phyloP scores from a whole-genome alignment of 2,113 vertebrate species.

The Chaetodon auriga region DNA sequence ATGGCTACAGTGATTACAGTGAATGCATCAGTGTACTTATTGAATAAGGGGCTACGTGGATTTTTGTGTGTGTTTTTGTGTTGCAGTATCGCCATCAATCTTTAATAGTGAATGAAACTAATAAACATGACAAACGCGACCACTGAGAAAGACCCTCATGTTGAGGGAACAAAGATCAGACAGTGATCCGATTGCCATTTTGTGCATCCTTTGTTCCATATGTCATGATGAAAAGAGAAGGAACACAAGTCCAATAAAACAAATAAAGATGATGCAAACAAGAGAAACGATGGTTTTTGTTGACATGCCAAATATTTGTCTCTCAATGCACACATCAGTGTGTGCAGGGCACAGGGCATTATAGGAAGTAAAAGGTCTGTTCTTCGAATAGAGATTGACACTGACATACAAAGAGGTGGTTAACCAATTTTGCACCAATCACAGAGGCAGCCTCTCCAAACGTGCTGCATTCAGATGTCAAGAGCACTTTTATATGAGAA shows the following conservation, averaged over 20 bases:
- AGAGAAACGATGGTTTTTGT: constrained; percentile 43
- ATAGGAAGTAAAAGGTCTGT: constrained; percentile 38
- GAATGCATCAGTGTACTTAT: constrained; percentile 6
- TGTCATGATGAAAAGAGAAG: constrained; percentile 28
- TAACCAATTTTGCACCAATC: constrained; percentile 75
- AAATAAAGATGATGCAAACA: constrained; percentile 64
- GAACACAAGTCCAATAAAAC: constrained; percentile 37
- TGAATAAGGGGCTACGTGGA: background rate
- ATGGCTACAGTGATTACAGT: constrained; percentile 10
- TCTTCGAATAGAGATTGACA: constrained; percentile 63
- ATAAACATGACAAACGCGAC: constrained; percentile 14
- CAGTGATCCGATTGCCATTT: constrained; percentile 38
- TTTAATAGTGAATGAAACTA: constrained; percentile 24
- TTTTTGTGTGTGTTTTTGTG: constrained; percentile 6
- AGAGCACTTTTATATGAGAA: constrained; percentile 74
- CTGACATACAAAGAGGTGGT: constrained; percentile 62
- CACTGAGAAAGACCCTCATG: constrained; percentile 4
- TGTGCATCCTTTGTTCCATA: constrained; percentile 36
- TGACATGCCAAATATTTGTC: constrained; percentile 56
- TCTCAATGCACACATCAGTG: constrained; percentile 18
- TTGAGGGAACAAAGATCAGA: constrained; percentile 46
- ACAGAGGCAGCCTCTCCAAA: constrained; percentile 66
- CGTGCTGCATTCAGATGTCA: constrained; percentile 70
- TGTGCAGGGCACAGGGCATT: background rate
- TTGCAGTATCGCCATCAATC: constrained; percentile 4